phyloP scores from a whole-genome alignment of 2,113 vertebrate species.

The Ivindomyrus marchei region DNA sequence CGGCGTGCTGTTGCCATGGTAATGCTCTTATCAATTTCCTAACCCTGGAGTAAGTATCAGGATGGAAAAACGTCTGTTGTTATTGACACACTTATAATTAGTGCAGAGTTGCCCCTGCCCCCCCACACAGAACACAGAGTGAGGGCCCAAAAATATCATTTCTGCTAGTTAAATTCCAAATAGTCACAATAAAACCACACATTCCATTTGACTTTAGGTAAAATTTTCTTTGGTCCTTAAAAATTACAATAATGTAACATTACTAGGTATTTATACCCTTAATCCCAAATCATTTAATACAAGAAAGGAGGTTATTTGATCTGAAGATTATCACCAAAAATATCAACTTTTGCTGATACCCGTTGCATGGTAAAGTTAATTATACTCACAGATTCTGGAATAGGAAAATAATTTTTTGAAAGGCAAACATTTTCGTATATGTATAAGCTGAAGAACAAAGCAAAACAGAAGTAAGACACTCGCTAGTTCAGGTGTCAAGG shows the following conservation, averaged over 20 bases:
- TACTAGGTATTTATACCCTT: slow-evolving; percentile 25
- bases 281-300: slow-evolving; percentile 40
- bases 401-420: background rate
- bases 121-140: background rate
- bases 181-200: background rate
- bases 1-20: slow-evolving; percentile 59
- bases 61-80: slow-evolving; percentile 43
- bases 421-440: background rate
- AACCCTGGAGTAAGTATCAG: slow-evolving; percentile 37
- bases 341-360: background rate
- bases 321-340: background rate
- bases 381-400: background rate
- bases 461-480: background rate
- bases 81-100: slow-evolving; percentile 46
- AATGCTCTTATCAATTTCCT: slow-evolving; percentile 52
- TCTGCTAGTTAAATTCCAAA: background rate
- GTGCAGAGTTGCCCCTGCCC: slow-evolving; percentile 24
- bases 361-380: background rate
- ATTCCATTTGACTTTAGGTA: background rate
- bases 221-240: background rate
- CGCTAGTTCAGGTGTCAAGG: background rate
- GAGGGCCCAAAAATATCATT: background rate
- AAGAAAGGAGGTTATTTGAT: slow-evolving; percentile 18
- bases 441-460: background rate
- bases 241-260: slow-evolving; percentile 32